Conservation (phyloP, 1,140 invertebrate species). For the Cryptotermes secundus region DNA sequence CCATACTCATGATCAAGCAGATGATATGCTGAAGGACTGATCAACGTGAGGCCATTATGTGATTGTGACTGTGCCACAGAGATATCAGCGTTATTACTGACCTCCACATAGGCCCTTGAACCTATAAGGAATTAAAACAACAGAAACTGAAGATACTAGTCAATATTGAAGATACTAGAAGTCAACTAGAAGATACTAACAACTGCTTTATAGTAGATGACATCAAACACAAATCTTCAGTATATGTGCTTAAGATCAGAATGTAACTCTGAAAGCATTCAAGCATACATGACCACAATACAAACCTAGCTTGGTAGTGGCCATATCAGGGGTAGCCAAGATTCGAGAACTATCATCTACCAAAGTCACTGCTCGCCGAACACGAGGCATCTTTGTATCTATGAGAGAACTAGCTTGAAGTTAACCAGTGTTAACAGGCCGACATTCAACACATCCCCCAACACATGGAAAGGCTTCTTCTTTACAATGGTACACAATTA, state of each 20-base stretch:
- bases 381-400: conserved; percentile 11
- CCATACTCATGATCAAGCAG: conserved; percentile 83
- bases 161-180: too few species aligned
- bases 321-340: conserved; percentile 16
- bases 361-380: conserved; percentile 10
- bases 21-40: conserved; percentile 59
- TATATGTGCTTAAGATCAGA: not conserved
- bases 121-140: not conserved
- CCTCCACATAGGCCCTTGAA: conserved; percentile 4
- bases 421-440: not conserved
- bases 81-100: not conserved
- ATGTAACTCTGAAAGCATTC: not conserved
- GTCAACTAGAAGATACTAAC: too few species aligned
- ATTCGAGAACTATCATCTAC: not conserved
- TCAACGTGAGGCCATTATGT: not conserved
- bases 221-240: not conserved
- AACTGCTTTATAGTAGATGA: too few species aligned
- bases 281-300: not conserved
- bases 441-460: not conserved
- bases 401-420: not conserved
- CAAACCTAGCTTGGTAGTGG: conserved; percentile 10
- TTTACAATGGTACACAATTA: not conserved
- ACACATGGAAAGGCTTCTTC: not conserved
- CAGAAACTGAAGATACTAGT: not conserved
- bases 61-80: not conserved